Conservation (phyloP, 2,888 invertebrate species). For the Pseudococcus jackbeardsleyi region DNA sequence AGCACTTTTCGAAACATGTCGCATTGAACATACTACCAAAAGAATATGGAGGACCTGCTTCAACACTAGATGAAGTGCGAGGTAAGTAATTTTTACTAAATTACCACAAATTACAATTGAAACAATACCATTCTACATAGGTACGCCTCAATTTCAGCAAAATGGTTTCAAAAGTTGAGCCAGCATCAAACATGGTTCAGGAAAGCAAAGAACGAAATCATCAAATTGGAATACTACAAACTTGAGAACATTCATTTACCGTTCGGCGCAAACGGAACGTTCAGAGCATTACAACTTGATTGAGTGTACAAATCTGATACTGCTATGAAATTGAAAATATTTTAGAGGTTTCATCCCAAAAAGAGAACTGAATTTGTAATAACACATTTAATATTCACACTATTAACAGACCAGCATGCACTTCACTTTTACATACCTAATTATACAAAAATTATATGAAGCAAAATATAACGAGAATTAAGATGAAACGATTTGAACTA, state of each 20-base stretch:
- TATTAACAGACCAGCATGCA: not conserved
- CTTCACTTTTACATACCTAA: not conserved
- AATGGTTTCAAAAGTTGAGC: not conserved
- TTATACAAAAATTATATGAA: not conserved
- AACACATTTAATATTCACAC: conserved; percentile 27
- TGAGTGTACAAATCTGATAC: not conserved
- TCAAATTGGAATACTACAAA: not conserved
- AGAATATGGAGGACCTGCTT: conserved; percentile 31
- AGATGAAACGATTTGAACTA: not conserved
- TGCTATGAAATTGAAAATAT: not conserved
- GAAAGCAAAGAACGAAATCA: not conserved
- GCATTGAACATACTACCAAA: not conserved
- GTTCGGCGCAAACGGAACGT: conserved; percentile 42
- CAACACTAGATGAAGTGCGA: conserved; percentile 1
- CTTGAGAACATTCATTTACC: not conserved
- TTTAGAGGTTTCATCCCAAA: not conserved
- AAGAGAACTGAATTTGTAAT: not conserved
- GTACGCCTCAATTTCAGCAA: not conserved
- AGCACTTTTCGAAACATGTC: conserved; percentile 31
- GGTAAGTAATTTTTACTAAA: not conserved
- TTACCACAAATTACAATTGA: not conserved
- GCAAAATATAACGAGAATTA: not conserved
- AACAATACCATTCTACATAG: not conserved
- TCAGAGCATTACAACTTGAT: conserved; percentile 27
- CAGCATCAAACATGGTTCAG: not conserved